These are phyloP conservation scores for Callimorpha dominula DNA, from an alignment of 2,888 invertebrate species.

Conservation along the genomic window DNA sequence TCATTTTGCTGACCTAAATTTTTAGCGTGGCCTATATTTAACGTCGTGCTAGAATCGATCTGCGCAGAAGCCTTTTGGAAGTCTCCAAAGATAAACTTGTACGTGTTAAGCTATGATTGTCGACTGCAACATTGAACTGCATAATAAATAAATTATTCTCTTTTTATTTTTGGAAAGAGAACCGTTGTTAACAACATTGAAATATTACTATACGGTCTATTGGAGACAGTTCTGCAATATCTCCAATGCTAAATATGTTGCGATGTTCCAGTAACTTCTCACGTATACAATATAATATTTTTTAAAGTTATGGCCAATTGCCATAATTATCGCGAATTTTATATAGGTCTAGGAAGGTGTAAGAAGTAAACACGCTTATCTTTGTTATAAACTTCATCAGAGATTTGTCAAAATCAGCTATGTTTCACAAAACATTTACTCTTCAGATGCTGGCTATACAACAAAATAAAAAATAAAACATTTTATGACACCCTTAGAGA, in stretches of 20 bases:
- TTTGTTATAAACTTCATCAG: too few species aligned
- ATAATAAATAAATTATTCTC: background rate
- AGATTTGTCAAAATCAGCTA: too few species aligned
- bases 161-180: background rate
- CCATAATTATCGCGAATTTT: too few species aligned
- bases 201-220: too few species aligned
- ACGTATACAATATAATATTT: too few species aligned
- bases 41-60: conserved; percentile 21
- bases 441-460: background rate
- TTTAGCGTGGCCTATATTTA: conserved; percentile 24
- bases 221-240: too few species aligned
- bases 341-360: too few species aligned
- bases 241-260: too few species aligned
- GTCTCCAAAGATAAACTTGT: conserved; percentile 13
- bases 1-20: conserved; percentile 7
- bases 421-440: too few species aligned
- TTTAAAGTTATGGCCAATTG: too few species aligned
- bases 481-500: background rate
- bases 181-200: background rate
- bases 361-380: too few species aligned
- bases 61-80: conserved; percentile 26
- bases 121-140: background rate
- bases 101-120: conserved; percentile 11
- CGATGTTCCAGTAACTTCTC: too few species aligned
- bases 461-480: background rate